Evolutionary conservation across 2,888 invertebrate species (phyloP), one percentile per base, ranked within the genome.

Genomic region (Melieria crassipennis): DNA sequence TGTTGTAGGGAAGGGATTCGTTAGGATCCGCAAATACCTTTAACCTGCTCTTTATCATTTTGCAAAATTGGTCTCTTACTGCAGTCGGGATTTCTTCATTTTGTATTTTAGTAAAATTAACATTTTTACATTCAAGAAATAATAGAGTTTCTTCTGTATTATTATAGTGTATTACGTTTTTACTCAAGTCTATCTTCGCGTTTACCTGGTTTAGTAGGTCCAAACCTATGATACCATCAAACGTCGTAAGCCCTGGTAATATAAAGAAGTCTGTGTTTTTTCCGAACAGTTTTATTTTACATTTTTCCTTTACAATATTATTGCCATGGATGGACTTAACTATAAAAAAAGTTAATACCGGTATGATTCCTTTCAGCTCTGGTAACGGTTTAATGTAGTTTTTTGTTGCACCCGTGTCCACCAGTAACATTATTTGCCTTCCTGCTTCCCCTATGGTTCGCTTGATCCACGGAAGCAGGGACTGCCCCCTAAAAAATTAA

Each of bases 181-280:
- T 67, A 65, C 72, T 68, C 5, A 78, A 72, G 65, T 73, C 66
- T 46, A 75, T 52, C 58, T 58, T 69, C 62, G 75, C 74, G 67
- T 71, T 70, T 30, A 66, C 57, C 60, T 73, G 70, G 52, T 70
- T 76, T 65, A 76, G 57, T 71, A 77, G 56, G 68, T 76, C 76
- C 52, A 77, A 62, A 10, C 74, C 76, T 46, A 76, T 64, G 50
- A 75, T 76, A n/a, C 73, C 75, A 67, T 78, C 75, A 52, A 75
- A 76, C 7, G 75, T 72, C 50, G 48, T 50, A 47, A 75, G 67
- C 52, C 65, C 47, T 30, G 73, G 69, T 10, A 75, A 67, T 63
- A 75, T 72, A 64, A 74, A 71, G 70, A 16, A 77, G 75, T 11
- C 58, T n/a, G 68, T 70, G 64, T 60, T 75, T 45, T 16, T 72